A percentile compares a stretch with the other conserved stretches of the same genome.
Conservation (phyloP, 2,888 invertebrate species). For the Drosophila emarginata region DNA sequence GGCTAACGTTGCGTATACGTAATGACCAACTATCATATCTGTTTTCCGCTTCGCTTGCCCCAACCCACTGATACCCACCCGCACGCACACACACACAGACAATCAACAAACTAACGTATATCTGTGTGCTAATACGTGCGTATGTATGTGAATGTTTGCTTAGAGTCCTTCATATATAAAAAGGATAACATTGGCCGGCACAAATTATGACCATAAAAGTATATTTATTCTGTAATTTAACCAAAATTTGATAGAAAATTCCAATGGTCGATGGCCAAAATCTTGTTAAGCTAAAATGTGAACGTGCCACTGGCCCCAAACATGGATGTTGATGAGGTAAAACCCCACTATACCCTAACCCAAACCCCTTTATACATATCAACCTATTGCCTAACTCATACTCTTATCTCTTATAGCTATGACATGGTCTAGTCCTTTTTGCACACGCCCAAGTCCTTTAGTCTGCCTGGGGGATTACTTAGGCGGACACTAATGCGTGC, state of each 20-base stretch:
- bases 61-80: background rate
- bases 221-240: constrained; percentile 76
- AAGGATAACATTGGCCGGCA: constrained; percentile 59
- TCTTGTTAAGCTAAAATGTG: constrained; percentile 78
- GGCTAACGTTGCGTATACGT: constrained; percentile 50
- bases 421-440: constrained; percentile 55
- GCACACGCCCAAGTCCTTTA: constrained; percentile 53
- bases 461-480: constrained; percentile 70
- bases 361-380: background rate
- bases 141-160: constrained; percentile 13
- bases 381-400: background rate
- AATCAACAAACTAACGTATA: constrained; percentile 41
- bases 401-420: background rate
- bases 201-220: constrained; percentile 79
- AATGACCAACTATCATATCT: constrained; percentile 35
- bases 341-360: background rate
- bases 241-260: constrained; percentile 74
- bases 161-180: constrained; percentile 28
- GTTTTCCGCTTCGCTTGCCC: constrained; percentile 38
- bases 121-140: background rate
- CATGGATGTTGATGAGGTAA: constrained; percentile 60
- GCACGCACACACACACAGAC: background rate
- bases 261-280: constrained; percentile 61
- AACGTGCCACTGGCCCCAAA: constrained; percentile 61
- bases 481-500: constrained; percentile 69